Percentiles rank a stretch among this genome's conserved stretches.
Conservation (phyloP, 1,140 invertebrate species). For the Meloidogyne floridensis region DNA sequence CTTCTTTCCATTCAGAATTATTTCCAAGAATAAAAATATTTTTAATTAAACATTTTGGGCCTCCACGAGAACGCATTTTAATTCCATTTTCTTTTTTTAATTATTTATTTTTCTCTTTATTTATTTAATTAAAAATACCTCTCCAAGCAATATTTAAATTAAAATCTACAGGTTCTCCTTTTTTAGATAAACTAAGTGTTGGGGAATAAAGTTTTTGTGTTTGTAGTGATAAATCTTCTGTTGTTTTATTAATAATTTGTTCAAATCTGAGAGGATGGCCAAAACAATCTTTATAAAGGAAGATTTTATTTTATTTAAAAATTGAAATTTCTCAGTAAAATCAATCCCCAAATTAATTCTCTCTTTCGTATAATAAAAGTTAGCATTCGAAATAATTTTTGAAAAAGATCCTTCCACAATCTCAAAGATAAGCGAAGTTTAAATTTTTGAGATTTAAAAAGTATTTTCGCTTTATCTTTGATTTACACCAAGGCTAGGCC, state of each 20-base stretch:
- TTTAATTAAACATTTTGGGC: conserved; percentile 39
- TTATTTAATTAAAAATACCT: conserved; percentile 2
- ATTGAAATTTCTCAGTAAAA: not conserved
- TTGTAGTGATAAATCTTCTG: not conserved
- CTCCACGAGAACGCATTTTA: conserved; percentile 37
- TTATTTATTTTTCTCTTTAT: no score
- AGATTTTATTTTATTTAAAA: not conserved
- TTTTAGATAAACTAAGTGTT: conserved; percentile 11
- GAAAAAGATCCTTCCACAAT: no score
- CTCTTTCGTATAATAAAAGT: no score
- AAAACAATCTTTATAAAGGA: conserved; percentile 14
- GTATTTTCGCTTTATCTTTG: no score
- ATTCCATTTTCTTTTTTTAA: conserved; percentile 42
- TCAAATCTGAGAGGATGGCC: conserved; percentile 11
- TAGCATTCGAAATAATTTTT: no score
- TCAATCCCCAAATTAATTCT: not conserved
- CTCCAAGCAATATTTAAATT: conserved; percentile 29
- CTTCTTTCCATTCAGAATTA: conserved; percentile 30
- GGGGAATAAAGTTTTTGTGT: not conserved
- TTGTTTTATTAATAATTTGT: not conserved
- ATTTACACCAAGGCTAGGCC: no score
- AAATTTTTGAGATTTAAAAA: no score
- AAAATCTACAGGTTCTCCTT: conserved; percentile 10
- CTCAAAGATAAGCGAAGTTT: no score
- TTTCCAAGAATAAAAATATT: conserved; percentile 20